A percentile compares a stretch with the other conserved stretches of the same genome.
phyloP scores from a whole-genome alignment of 2,797 vertebrate species.

The Morelia viridis region DNA sequence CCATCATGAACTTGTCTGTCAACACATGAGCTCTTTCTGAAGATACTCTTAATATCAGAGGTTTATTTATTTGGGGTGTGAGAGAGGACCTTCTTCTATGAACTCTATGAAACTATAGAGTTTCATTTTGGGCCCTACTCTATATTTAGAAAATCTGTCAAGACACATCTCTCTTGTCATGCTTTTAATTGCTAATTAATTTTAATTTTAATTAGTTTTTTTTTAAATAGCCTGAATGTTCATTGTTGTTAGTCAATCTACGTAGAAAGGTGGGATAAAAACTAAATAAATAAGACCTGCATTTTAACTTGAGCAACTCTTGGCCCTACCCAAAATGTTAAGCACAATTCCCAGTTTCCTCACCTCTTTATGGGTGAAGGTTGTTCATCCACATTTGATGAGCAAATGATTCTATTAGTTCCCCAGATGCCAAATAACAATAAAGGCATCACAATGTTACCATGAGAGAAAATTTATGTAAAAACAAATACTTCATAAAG shows the following conservation, averaged over 20 bases:
- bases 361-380: background rate
- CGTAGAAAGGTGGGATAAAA: background rate
- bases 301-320: background rate
- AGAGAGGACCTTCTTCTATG: background rate
- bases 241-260: background rate
- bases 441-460: background rate
- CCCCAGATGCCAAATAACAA: background rate
- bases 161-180: background rate
- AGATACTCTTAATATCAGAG: background rate
- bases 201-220: background rate
- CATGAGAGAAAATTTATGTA: background rate
- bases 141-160: background rate
- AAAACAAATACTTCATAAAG: background rate
- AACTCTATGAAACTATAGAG: too few species aligned
- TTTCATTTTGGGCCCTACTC: background rate
- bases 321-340: background rate
- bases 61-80: background rate
- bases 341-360: background rate
- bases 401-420: background rate
- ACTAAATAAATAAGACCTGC: background rate
- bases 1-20: background rate
- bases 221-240: background rate
- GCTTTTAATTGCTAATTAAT: background rate
- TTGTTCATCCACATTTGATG: background rate
- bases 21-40: background rate